These are phyloP conservation scores for Bujurquina vittata DNA, from an alignment of 2,113 vertebrate genomes.

Conservation along the genomic window DNA sequence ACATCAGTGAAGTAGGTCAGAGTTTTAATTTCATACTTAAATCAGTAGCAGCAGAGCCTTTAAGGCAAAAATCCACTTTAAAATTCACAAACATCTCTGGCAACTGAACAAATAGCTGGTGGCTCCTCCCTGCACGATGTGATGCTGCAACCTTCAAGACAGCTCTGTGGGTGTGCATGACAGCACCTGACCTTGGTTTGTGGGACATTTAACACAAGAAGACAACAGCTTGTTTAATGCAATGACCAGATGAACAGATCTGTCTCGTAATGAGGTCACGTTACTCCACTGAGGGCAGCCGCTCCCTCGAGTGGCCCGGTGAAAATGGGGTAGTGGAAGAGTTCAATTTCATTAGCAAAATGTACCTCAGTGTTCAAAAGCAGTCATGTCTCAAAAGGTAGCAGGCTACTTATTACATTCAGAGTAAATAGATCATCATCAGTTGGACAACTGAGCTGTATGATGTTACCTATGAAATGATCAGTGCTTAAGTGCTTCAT, in stretches of 20 bases:
- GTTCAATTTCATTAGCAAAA: constrained; percentile 29
- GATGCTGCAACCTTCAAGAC: not conserved
- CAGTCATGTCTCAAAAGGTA: constrained; percentile 12
- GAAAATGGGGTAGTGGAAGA: constrained; percentile 12
- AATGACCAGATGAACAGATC: constrained; percentile 53
- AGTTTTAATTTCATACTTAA: constrained; percentile 21
- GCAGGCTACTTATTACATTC: not conserved
- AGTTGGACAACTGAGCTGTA: not conserved
- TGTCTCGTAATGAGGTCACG: constrained; percentile 58
- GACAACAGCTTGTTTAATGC: constrained; percentile 62
- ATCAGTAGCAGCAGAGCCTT: not conserved
- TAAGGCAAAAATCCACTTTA: constrained; percentile 12
- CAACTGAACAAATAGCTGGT: constrained; percentile 8
- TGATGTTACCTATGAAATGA: not conserved
- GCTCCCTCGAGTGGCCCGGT: constrained; percentile 15
- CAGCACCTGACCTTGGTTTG: constrained; percentile 36
- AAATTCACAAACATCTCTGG: constrained; percentile 6
- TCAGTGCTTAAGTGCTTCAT: constrained; percentile 12
- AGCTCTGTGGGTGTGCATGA: not conserved
- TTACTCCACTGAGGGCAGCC: constrained; percentile 2
- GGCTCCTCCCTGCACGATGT: not conserved
- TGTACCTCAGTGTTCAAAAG: not conserved
- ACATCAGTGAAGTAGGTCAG: constrained; percentile 2
- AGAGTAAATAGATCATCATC: not conserved
- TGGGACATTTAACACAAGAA: constrained; percentile 47